phyloP scores from a whole-genome alignment of 2,113 vertebrate genomes.

The Trachemys scripta region DNA sequence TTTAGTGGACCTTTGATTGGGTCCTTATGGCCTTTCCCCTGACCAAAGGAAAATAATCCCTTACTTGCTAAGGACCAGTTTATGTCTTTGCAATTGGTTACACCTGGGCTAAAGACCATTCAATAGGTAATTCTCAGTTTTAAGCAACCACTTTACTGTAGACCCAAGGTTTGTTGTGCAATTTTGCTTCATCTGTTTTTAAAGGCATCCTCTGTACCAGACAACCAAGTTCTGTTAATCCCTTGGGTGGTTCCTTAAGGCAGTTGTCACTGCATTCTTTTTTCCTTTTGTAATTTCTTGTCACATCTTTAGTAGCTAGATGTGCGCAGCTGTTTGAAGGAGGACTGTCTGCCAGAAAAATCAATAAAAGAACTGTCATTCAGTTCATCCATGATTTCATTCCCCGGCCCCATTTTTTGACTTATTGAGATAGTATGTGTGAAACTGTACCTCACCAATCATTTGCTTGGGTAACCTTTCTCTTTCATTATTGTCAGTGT shows the following conservation, averaged over 20 bases:
- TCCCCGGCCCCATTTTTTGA: background rate
- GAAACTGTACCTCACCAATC: background rate
- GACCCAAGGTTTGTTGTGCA: slow-evolving; percentile 20
- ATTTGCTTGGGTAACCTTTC: background rate
- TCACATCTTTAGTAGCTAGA: background rate
- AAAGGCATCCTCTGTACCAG: background rate
- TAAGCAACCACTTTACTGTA: background rate
- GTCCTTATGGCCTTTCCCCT: background rate
- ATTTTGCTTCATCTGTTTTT: slow-evolving; percentile 24
- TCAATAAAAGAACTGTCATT: background rate
- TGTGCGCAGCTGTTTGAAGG: accelerated
- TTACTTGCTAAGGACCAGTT: accelerated
- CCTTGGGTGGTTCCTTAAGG: background rate
- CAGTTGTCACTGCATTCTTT: accelerated
- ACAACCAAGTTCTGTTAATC: background rate
- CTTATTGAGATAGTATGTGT: background rate
- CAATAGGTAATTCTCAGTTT: background rate
- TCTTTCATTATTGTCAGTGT: background rate
- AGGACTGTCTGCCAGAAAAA: background rate
- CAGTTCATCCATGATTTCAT: background rate
- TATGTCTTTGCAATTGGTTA: background rate
- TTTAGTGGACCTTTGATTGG: accelerated
- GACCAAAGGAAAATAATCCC: background rate
- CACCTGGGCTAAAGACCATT: background rate
- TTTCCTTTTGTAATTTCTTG: slow-evolving; percentile 17